Evolutionary conservation across 2,797 vertebrate species (phyloP).

Genomic region (Chiloscyllium punctatum): DNA sequence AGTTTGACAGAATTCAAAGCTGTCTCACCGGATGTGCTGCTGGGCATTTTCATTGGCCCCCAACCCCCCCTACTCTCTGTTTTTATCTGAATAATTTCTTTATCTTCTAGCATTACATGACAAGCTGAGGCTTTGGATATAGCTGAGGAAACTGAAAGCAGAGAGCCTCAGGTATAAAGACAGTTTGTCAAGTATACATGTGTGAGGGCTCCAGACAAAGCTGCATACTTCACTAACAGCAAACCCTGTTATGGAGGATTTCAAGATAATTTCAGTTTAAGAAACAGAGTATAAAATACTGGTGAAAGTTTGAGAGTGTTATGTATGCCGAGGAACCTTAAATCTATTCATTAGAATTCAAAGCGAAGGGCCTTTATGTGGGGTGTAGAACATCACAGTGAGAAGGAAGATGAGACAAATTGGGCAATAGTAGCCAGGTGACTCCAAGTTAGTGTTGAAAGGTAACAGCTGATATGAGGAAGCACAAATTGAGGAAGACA

Average conservation of each 20-base stretch:
- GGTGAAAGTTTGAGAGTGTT: neutral
- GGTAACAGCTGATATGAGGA: neutral
- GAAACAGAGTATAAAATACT: neutral
- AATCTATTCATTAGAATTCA: neutral
- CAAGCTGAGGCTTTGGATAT: neutral
- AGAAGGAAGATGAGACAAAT: neutral
- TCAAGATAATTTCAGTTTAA: neutral
- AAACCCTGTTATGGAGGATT: neutral
- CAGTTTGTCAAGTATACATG: neutral
- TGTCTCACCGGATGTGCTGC: neutral
- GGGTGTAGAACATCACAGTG: neutral
- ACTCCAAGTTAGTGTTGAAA: neutral
- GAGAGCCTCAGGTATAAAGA: neutral
- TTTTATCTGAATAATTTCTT: neutral
- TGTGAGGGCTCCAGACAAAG: neutral
- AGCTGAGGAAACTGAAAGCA: neutral
- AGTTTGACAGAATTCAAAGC: neutral
- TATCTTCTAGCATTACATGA: neutral
- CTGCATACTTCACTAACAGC: neutral
- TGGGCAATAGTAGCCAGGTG: neutral
- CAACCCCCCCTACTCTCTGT: neutral
- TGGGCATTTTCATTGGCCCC: neutral
- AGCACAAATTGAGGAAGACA: neutral
- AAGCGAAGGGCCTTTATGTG: neutral
- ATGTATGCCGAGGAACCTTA: neutral